These are phyloP conservation scores for Cyanoramphus novaezelandiae DNA, from an alignment of 2,113 vertebrate genomes.

Conservation along the genomic window DNA sequence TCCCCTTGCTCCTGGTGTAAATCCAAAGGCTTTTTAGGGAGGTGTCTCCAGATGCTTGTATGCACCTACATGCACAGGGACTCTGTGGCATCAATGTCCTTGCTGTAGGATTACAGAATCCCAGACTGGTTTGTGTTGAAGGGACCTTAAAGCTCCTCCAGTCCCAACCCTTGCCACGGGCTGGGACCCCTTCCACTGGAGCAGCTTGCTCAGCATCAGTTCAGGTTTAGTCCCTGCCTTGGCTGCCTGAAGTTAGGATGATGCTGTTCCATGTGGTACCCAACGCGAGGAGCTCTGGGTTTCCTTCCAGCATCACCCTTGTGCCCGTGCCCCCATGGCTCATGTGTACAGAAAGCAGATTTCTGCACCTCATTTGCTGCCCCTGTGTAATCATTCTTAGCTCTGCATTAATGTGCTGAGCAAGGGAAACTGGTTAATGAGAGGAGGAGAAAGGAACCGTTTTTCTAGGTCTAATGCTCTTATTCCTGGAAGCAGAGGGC, in stretches of 20 bases:
- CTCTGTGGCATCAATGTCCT: not conserved
- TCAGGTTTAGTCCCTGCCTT: not conserved
- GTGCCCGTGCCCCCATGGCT: not conserved
- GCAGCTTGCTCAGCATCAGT: not conserved
- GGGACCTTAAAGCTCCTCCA: not conserved
- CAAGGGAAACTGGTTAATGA: conserved; percentile 35
- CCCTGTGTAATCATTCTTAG: not conserved
- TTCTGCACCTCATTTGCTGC: conserved; percentile 23
- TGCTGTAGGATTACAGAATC: not conserved
- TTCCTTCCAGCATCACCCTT: not conserved
- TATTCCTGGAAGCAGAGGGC: conserved; percentile 21
- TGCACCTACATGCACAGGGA: accelerated
- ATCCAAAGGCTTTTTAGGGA: not conserved
- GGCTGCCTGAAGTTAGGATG: not conserved
- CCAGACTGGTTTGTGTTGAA: not conserved
- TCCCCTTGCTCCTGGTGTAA: not conserved
- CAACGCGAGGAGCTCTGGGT: accelerated
- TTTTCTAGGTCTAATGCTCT: conserved; percentile 26
- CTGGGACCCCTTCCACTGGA: not conserved
- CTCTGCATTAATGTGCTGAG: conserved; percentile 39
- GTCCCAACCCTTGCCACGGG: not conserved
- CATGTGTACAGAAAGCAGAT: not conserved
- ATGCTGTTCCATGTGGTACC: not conserved
- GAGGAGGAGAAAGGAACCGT: conserved; percentile 19
- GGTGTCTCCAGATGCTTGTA: not conserved